A percentile compares a stretch with the other conserved stretches of the same genome.
These are phyloP conservation scores for Gavia stellata DNA, from an alignment of 2,113 vertebrate species.

Conservation along the genomic window DNA sequence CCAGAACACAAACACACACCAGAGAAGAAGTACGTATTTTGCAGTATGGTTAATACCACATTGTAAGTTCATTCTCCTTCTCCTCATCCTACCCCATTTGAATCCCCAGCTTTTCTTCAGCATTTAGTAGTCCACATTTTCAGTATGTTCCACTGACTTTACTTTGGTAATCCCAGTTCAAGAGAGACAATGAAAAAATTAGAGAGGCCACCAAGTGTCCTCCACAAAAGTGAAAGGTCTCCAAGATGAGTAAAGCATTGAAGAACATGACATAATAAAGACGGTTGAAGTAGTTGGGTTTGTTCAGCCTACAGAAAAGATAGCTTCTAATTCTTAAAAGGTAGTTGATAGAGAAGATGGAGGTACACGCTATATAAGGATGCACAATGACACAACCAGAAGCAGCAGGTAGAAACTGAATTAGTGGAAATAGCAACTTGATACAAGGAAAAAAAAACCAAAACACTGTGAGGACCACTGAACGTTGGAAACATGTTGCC, in stretches of 20 bases:
- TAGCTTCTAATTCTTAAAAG: not conserved
- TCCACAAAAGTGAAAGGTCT: not conserved
- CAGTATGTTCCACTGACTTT: not conserved
- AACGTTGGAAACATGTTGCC: not conserved
- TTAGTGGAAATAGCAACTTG: not conserved
- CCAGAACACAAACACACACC: not conserved
- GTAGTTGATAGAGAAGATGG: not conserved
- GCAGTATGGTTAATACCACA: not conserved
- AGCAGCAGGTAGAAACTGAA: not conserved
- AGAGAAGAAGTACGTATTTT: not conserved
- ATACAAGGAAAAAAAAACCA: not conserved
- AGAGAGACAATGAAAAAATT: not conserved
- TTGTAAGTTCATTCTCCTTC: not conserved
- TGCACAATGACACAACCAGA: not conserved
- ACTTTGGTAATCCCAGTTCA: not conserved
- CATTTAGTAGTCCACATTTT: not conserved
- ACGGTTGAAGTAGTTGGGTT: fast-evolving
- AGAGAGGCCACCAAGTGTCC: not conserved
- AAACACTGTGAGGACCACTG: not conserved
- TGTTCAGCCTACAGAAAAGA: not conserved
- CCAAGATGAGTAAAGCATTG: not conserved
- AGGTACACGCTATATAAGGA: not conserved
- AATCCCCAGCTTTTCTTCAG: not conserved
- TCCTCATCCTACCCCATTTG: not conserved
- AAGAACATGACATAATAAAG: not conserved